Conservation (phyloP, 2,113 vertebrate genomes). For the Syngnathus floridae region DNA sequence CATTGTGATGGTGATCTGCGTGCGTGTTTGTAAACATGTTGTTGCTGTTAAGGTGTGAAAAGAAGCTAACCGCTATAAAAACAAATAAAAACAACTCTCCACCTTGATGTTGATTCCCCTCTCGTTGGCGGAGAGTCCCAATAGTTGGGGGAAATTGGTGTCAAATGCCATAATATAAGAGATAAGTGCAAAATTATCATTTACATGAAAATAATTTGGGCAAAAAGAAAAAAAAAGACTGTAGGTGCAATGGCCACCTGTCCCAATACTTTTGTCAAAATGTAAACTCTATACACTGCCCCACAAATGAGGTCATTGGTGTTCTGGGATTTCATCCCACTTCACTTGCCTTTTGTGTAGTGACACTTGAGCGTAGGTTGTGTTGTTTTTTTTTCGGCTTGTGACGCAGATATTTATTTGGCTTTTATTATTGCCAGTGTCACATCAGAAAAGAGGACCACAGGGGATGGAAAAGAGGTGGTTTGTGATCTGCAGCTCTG, state of each 20-base stretch:
- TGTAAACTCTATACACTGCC: neutral
- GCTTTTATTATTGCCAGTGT: slow-evolving; percentile 36
- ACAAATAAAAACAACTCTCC: no score
- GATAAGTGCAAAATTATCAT: no score
- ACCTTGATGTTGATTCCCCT: no score
- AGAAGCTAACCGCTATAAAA: no score
- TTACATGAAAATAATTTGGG: no score
- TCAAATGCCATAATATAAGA: no score
- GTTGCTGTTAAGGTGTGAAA: no score
- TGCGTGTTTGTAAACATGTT: no score
- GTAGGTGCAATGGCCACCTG: neutral
- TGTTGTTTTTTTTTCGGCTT: neutral
- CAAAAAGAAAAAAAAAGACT: no score
- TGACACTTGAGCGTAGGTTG: neutral
- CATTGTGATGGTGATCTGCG: no score
- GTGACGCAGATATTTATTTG: slow-evolving; percentile 11
- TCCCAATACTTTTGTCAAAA: neutral
- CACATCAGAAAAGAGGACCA: slow-evolving; percentile 52
- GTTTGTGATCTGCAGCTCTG: slow-evolving; percentile 49
- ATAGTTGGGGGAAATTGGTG: no score
- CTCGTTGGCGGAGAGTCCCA: no score
- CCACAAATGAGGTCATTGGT: slow-evolving; percentile 5
- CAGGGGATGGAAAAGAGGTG: slow-evolving; percentile 41
- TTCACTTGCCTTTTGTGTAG: neutral
- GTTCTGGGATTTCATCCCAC: neutral